These are phyloP conservation scores for Myripristis jacobus DNA, from an alignment of 2,797 vertebrate genomes.

Conservation along the genomic window DNA sequence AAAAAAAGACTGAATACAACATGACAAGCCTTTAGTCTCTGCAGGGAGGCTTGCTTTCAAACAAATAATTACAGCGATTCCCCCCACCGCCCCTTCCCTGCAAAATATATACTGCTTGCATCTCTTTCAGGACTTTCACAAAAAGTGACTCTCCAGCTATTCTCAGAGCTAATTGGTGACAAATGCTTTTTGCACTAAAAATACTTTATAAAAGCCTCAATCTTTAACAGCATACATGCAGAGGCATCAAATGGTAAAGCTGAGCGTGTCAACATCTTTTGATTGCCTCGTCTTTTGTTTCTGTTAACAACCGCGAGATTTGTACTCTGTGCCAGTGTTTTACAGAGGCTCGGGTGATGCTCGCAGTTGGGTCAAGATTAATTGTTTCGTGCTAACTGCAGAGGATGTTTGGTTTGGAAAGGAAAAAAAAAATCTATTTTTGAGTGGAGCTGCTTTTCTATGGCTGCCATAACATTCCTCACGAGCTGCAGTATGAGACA, in stretches of 20 bases:
- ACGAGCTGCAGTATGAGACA: neutral
- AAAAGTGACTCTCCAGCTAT: conserved; percentile 34
- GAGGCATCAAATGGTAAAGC: neutral
- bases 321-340: neutral
- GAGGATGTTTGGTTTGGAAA: conserved; percentile 12
- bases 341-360: neutral
- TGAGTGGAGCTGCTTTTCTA: conserved; percentile 6
- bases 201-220: conserved; percentile 33
- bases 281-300: conserved; percentile 7
- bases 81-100: neutral
- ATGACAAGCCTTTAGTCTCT: conserved; percentile 25
- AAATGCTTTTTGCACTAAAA: conserved; percentile 53
- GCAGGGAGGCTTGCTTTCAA: conserved; percentile 14
- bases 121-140: conserved; percentile 17
- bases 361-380: neutral
- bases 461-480: conserved; percentile 15
- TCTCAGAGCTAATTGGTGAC: conserved; percentile 55
- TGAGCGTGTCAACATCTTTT: conserved; percentile 13
- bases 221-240: conserved; percentile 24
- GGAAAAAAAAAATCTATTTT: neutral
- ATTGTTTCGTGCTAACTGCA: neutral
- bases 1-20: conserved; percentile 27
- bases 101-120: conserved; percentile 10
- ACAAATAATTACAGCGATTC: conserved; percentile 2
- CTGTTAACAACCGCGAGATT: neutral